Percentiles rank a stretch among this genome's conserved stretches.
Conservation (phyloP, 2,797 vertebrate genomes). For the Oophaga sylvatica region DNA sequence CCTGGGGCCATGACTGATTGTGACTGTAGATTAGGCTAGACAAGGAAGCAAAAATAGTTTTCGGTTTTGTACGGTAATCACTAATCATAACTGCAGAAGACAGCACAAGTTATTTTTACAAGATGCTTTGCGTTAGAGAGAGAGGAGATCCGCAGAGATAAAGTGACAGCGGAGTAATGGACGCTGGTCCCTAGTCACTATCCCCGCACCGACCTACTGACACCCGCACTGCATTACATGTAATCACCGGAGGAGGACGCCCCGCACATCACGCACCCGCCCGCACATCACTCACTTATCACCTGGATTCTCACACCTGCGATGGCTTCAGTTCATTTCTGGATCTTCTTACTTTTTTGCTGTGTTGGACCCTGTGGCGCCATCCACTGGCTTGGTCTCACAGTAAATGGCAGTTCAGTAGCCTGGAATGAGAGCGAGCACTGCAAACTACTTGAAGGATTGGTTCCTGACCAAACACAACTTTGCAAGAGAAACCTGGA, state of each 20-base stretch:
- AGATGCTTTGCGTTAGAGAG: too few relatives aligned
- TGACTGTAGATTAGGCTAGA: too few relatives aligned
- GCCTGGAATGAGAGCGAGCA: slow-evolving; percentile 77
- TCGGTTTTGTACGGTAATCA: too few relatives aligned
- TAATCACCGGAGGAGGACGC: background rate
- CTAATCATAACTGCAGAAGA: too few relatives aligned
- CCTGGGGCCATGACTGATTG: too few relatives aligned
- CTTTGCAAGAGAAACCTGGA: slow-evolving; percentile 77
- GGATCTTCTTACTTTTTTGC: slow-evolving; percentile 44
- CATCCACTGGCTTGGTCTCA: slow-evolving; percentile 71
- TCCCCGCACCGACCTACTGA: too few relatives aligned
- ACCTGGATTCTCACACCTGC: background rate
- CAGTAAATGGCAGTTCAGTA: slow-evolving; percentile 66
- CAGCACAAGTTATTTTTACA: too few relatives aligned
- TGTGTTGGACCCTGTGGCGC: slow-evolving; percentile 59
- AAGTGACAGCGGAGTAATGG: too few relatives aligned
- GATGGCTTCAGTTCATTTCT: slow-evolving; percentile 17
- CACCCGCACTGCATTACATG: too few relatives aligned
- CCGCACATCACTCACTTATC: background rate
- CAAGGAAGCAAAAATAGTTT: too few relatives aligned
- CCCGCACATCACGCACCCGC: background rate
- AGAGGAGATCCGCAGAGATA: too few relatives aligned
- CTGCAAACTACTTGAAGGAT: slow-evolving; percentile 70
- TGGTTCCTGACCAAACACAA: slow-evolving; percentile 73
- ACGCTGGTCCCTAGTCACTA: too few relatives aligned